Evolutionary conservation across 2,113 vertebrate genomes (phyloP), one percentile per base, ranked within the genome.

Genomic region (Dryoscopus gambensis): DNA sequence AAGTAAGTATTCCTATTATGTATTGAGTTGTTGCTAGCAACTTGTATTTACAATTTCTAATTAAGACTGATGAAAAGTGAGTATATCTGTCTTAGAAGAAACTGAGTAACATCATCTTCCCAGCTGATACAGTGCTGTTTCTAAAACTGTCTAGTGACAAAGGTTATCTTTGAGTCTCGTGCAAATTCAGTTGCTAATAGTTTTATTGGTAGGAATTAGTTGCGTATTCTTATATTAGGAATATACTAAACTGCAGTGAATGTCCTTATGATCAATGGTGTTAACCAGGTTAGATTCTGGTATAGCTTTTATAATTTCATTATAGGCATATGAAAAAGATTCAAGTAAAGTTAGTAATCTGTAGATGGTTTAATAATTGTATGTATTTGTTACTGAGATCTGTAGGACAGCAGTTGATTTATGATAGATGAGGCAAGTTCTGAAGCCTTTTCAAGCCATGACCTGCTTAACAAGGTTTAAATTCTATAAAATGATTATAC

Each of bases 1-100:
- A 99, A 99, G 99, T 99, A 98, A 98, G 99, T 98, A 53, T 68
- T 91, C 64, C 30, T 82, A 42, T 62, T 94, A 56, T 30, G 22
- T 33, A 35, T 13, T 31, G 30, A 67, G 13, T 79, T 64, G 35
- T 67, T 84, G n/a, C 8, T 80, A 37, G 23, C 33, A 77, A 39
- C 37, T 86, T 68, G 13, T 57, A 22, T 39, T 73, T 85, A 47
- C 21, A 56, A 0, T 85, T 89, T 63, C 15, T 77, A 6, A 23
- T 47, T 73, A 62, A 73, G 37, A 19, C 7, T 33, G 22, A 15
- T 82, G 40, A 84, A 50, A 93, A 93, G 15, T 46, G 17, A 42
- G 7, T 70, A 4, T 69, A 47, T 33, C 12, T 79, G 5, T 7
- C 27, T 39, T 4, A 3, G n/a, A 75, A 68, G 21, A 79, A 89